These are phyloP conservation scores for Lomographa bimaculata DNA, from an alignment of 2,888 invertebrate genomes.

Conservation along the genomic window DNA sequence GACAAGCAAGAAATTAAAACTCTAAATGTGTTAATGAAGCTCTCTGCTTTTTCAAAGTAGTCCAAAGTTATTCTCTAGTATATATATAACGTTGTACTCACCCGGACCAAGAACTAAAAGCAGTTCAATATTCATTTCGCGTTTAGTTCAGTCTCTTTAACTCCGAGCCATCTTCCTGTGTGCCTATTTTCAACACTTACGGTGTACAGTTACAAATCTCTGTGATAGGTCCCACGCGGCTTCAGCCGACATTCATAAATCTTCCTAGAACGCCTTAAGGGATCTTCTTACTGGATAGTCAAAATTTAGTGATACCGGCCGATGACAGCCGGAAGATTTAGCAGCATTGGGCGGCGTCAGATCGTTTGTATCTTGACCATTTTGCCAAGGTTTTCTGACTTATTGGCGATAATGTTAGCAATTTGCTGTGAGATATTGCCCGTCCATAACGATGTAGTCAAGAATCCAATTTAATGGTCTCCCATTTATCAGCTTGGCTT, in stretches of 20 bases:
- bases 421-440: conserved; percentile 12
- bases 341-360: conserved; percentile 19
- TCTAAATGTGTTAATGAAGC: no score
- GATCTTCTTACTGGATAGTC: conserved; percentile 46
- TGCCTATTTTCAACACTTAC: conserved; percentile 25
- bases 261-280: conserved; percentile 46
- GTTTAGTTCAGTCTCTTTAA: no score
- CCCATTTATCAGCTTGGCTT: neutral
- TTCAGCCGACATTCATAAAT: conserved; percentile 49
- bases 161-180: neutral
- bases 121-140: no score
- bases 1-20: no score
- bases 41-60: no score
- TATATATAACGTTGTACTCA: no score
- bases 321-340: conserved; percentile 39
- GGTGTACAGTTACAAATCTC: conserved; percentile 55
- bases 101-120: no score
- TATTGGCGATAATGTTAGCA: conserved; percentile 13
- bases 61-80: no score
- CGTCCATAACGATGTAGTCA: neutral
- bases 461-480: neutral
- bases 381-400: conserved; percentile 16
- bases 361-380: conserved; percentile 23
- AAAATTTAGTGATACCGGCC: conserved; percentile 41
- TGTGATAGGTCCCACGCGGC: conserved; percentile 49